Conservation (phyloP, 2,888 invertebrate species). For the Amphimallon solstitiale region DNA sequence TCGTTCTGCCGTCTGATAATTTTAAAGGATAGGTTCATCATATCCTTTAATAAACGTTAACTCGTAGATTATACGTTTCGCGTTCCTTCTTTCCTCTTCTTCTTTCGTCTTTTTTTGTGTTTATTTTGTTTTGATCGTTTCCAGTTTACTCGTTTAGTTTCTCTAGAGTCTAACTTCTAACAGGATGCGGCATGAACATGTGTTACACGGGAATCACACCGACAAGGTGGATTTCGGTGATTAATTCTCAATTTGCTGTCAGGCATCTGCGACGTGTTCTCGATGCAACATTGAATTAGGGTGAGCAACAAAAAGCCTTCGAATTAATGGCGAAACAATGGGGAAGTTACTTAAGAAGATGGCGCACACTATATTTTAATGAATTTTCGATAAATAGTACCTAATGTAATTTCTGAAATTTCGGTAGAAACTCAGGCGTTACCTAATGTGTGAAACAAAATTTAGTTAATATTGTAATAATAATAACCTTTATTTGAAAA, state of each 20-base stretch:
- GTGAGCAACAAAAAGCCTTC: conserved; percentile 15
- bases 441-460: too few relatives aligned
- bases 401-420: too few relatives aligned
- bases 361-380: too few relatives aligned
- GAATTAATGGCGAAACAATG: neutral
- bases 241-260: conserved; percentile 26
- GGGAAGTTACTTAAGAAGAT: too few relatives aligned
- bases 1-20: neutral
- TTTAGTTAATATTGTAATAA: too few relatives aligned
- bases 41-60: too few relatives aligned
- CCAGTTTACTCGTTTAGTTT: neutral
- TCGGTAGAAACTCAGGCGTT: too few relatives aligned
- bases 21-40: neutral
- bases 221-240: conserved; percentile 21
- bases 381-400: too few relatives aligned
- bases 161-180: neutral
- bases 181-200: conserved; percentile 5
- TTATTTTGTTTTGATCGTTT: neutral
- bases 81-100: too few relatives aligned
- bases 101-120: neutral
- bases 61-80: too few relatives aligned
- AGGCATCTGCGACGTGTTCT: conserved; percentile 20
- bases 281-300: neutral
- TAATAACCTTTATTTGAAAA: too few relatives aligned
- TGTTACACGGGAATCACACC: conserved; percentile 7